Base-by-base conservation (phyloP, 2,113 vertebrate species). In the Halcyon malimbica region DNA sequence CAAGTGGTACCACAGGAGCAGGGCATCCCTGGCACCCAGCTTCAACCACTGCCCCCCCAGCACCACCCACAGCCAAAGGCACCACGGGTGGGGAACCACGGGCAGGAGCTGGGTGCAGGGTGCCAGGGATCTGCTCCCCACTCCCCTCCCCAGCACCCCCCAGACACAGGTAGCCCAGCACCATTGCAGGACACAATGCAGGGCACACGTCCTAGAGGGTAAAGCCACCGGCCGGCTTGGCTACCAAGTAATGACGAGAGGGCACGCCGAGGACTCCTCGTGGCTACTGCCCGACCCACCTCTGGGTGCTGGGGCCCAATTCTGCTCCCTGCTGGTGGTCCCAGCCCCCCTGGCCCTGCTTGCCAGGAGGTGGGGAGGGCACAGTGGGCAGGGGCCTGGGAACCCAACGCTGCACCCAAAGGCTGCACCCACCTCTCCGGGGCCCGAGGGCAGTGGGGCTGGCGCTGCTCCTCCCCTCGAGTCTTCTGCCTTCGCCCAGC, bases 371-470 rank as follows among this genome's bases (percentile, higher is more conserved):
- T 6, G 14, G 19, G 54, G 42, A 44, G 21, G 81, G 71, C 80
- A 84, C 83, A 91, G 81, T 19, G 3, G 79, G 74, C 51, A 62
- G 76, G 63, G 1, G 6, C 25, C 11, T 35, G 37, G 50, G 56
- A 31, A 48, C 67, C 83, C 8, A 62, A 29, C 9, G 62, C 94
- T 90, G 75, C 65, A 97, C 96, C 86, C 94, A 95, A n/a, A 17
- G 6, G 62, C 94, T 90, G 75, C 65, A 97, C 96, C 86, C 94
- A 96, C 96, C 95, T 97, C 23, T 93, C 41, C 67, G 9, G 1
- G 89, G 77, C 90, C 79, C 62, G 16, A 13, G 78, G 85, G 70
- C 57, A 50, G 62, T 1, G 3, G 24, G 83, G 26, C 85, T 71
- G 2, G 12, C 10, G 54, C 83, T 59, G 91, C 91, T 83, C 68